Conservation (phyloP, 1,140 invertebrate genomes). For the Drosophila equinoxialis region DNA sequence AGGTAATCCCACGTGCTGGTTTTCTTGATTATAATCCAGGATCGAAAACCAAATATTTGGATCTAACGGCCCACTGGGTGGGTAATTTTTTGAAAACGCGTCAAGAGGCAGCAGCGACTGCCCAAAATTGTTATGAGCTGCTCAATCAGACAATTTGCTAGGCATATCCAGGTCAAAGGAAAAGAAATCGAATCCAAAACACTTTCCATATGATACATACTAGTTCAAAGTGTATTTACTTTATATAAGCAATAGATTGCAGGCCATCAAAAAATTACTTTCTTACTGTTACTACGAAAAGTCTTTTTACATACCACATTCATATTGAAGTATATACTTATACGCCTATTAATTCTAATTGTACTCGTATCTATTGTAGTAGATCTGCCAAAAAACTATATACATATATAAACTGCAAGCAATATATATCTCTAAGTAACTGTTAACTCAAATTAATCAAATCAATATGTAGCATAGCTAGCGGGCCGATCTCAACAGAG, state of each 20-base stretch:
- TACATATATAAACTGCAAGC: slow-evolving; percentile 45
- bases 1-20: slow-evolving; percentile 84
- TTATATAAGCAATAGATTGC: slow-evolving; percentile 74
- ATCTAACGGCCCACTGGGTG: slow-evolving; percentile 86
- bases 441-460: slow-evolving; percentile 31
- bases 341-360: slow-evolving; percentile 53
- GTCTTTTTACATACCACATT: slow-evolving; percentile 54
- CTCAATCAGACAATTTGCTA: slow-evolving; percentile 82
- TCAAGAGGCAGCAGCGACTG: slow-evolving; percentile 58
- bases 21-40: slow-evolving; percentile 86
- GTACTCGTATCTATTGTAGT: slow-evolving; percentile 23
- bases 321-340: slow-evolving; percentile 33
- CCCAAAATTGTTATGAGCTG: slow-evolving; percentile 73
- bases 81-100: slow-evolving; percentile 83
- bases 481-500: slow-evolving; percentile 22
- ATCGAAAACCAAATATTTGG: slow-evolving; percentile 85
- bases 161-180: slow-evolving; percentile 30
- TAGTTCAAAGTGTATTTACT: slow-evolving; percentile 56
- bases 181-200: slow-evolving; percentile 18
- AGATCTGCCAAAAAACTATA: slow-evolving; percentile 42
- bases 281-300: slow-evolving; percentile 53
- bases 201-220: slow-evolving; percentile 42
- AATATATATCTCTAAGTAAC: slow-evolving; percentile 45
- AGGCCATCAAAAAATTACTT: slow-evolving; percentile 70
- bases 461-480: slow-evolving; percentile 23